phyloP scores from a whole-genome alignment of 2,113 vertebrate genomes.

The Micromys minutus region DNA sequence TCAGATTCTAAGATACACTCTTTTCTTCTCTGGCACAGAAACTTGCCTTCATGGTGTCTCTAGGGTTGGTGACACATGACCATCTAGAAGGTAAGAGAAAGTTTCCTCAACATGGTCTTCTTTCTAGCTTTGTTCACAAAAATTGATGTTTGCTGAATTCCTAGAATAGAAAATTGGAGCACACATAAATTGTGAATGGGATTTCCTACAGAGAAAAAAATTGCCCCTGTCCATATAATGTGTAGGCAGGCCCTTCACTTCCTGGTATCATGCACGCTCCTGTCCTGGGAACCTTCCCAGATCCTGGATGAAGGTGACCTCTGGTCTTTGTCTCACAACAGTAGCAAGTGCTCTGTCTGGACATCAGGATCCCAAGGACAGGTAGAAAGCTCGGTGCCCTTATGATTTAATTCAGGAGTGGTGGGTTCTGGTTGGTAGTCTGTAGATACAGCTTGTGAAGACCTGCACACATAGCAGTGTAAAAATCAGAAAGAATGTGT shows the following conservation, averaged over 20 bases:
- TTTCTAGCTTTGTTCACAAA: constrained; percentile 60
- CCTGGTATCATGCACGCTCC: neutral
- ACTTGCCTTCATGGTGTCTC: constrained; percentile 99
- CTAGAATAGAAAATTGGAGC: constrained; percentile 44
- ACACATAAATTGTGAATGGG: constrained; percentile 46
- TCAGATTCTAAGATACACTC: neutral
- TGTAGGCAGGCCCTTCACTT: neutral
- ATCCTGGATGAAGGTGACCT: constrained; percentile 9
- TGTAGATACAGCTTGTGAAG: neutral
- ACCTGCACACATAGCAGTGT: neutral
- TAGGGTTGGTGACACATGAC: constrained; percentile 97
- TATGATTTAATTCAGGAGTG: neutral
- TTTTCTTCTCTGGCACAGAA: constrained; percentile 87
- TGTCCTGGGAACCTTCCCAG: neutral
- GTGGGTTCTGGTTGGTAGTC: neutral
- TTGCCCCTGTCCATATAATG: neutral
- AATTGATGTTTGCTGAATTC: constrained; percentile 39
- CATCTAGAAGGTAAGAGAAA: constrained; percentile 95
- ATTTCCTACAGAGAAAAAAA: constrained; percentile 47
- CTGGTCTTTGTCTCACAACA: neutral
- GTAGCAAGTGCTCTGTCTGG: neutral
- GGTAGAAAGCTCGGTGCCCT: neutral
- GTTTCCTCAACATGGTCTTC: neutral
- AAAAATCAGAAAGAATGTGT: constrained; percentile 19
- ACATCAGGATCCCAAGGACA: neutral